These are phyloP conservation scores for Tuberolachnus salignus DNA, from an alignment of 2,888 invertebrate genomes.

Conservation along the genomic window DNA sequence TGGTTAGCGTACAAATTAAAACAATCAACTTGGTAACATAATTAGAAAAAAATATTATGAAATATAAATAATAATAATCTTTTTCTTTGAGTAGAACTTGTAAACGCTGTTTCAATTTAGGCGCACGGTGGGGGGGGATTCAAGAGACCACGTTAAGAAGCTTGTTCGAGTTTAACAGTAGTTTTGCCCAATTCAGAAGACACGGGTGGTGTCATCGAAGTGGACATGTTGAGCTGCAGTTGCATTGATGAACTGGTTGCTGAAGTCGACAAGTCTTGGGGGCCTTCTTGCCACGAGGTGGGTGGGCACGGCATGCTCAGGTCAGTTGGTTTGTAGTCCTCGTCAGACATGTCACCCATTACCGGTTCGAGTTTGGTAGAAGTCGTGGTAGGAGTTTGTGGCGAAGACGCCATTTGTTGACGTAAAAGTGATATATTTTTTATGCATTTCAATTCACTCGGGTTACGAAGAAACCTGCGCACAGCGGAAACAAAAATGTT, in stretches of 20 bases:
- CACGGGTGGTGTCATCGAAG: slow-evolving; percentile 37
- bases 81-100: slow-evolving; percentile 35
- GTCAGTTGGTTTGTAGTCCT: slow-evolving; percentile 75
- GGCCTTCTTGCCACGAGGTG: slow-evolving; percentile 51
- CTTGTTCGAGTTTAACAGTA: slow-evolving; percentile 52
- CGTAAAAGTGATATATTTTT: slow-evolving; percentile 88
- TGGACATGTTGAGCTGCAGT: slow-evolving; percentile 56
- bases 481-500: slow-evolving; percentile 38
- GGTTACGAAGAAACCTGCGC: slow-evolving; percentile 86
- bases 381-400: slow-evolving; percentile 53
- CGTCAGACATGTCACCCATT: slow-evolving; percentile 68
- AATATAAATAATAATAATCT: slow-evolving; percentile 2
- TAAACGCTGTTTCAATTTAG: slow-evolving; percentile 5
- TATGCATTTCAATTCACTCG: slow-evolving; percentile 90
- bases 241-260: slow-evolving; percentile 55
- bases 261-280: slow-evolving; percentile 52
- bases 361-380: slow-evolving; percentile 61
- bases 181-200: slow-evolving; percentile 35
- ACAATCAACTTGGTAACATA: slow-evolving; percentile 53
- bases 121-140: slow-evolving; percentile 32
- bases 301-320: slow-evolving; percentile 67
- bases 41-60: slow-evolving; percentile 28
- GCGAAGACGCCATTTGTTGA: slow-evolving; percentile 69
- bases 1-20: slow-evolving; percentile 35
- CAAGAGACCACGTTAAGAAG: slow-evolving; percentile 12